A percentile compares a stretch with the other conserved stretches of the same genome.
These are phyloP conservation scores for Hydrolagus affinis DNA, from an alignment of 2,113 vertebrate species.

Conservation along the genomic window DNA sequence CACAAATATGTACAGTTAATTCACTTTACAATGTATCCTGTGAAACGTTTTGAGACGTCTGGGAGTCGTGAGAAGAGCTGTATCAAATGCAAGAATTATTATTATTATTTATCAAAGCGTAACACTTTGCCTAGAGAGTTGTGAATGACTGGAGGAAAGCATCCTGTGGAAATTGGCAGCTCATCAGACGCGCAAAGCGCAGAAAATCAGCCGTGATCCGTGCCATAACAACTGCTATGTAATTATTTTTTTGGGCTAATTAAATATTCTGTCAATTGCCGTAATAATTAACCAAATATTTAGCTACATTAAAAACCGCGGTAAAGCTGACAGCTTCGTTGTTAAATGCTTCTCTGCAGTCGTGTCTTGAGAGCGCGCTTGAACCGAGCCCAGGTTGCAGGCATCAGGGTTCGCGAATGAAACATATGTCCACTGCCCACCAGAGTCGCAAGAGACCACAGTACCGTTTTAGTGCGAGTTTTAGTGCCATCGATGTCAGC, in stretches of 20 bases:
- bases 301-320: neutral
- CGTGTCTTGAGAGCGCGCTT: neutral
- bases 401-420: conserved; percentile 11
- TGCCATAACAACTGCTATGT: neutral
- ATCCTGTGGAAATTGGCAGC: no score
- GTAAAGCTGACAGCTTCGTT: conserved; percentile 17
- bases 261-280: conserved; percentile 25
- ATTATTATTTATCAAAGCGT: no score
- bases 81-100: no score
- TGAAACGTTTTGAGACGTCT: no score
- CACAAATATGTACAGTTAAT: no score
- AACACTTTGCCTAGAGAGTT: no score
- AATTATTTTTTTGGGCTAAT: conserved; percentile 18
- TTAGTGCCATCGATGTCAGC: neutral
- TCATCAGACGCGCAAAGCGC: neutral
- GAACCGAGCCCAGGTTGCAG: neutral
- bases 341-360: neutral
- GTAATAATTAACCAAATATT: conserved; percentile 10
- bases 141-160: no score
- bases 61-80: no score
- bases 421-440: conserved; percentile 3
- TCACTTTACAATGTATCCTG: no score
- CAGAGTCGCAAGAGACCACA: neutral
- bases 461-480: neutral
- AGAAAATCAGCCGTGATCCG: conserved; percentile 20